phyloP scores from a whole-genome alignment of 1,140 invertebrate genomes.

The Pseudomyrmex cubaensis region DNA sequence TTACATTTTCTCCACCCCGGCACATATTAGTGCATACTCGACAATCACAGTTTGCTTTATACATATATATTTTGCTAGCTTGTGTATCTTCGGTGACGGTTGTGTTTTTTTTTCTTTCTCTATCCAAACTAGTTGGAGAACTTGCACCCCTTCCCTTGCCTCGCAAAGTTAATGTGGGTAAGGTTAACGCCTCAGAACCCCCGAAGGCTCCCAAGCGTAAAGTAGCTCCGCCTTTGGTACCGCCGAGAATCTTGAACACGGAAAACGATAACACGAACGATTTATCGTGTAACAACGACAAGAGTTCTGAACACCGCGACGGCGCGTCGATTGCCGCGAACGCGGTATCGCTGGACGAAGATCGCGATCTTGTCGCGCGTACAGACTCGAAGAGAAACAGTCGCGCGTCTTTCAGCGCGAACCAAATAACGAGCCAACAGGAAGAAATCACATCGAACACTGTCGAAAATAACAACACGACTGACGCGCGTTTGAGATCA shows the following conservation, averaged over 20 bases:
- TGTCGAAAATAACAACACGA: neutral
- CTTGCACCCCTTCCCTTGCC: conserved; percentile 74
- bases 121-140: conserved; percentile 65
- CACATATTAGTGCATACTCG: too few species aligned
- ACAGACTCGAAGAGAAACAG: neutral
- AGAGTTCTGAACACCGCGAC: neutral
- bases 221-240: conserved; percentile 29
- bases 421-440: neutral
- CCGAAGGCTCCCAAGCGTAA: conserved; percentile 65
- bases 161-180: conserved; percentile 64
- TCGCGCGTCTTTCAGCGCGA: neutral
- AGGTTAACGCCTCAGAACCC: conserved; percentile 16
- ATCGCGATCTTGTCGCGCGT: too few species aligned
- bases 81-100: conserved; percentile 57
- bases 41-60: neutral
- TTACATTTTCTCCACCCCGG: neutral
- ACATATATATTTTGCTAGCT: conserved; percentile 41
- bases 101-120: conserved; percentile 62
- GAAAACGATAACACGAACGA: neutral
- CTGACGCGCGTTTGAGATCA: neutral
- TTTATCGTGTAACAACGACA: neutral
- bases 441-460: neutral
- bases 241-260: conserved; percentile 27
- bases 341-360: neutral
- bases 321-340: neutral